Evolutionary conservation across 2,113 vertebrate species (phyloP).

Genomic region (Sebastes schlegelii): DNA sequence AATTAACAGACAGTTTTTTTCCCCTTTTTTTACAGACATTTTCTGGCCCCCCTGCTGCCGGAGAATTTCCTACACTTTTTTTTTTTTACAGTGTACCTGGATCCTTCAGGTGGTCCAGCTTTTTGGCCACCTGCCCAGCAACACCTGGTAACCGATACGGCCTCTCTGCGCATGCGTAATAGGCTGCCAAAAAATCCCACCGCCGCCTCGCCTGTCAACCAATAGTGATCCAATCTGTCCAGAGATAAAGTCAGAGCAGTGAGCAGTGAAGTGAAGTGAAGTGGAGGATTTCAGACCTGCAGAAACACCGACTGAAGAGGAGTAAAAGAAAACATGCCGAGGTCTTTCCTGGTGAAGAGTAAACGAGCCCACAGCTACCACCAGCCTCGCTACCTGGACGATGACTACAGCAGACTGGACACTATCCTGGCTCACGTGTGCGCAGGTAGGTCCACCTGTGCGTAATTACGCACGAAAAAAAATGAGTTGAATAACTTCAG

Average conservation of each 20-base stretch:
- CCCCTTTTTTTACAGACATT: no score
- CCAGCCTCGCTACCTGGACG: slow-evolving; percentile 90
- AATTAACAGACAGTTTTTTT: no score
- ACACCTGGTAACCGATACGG: slow-evolving; percentile 88
- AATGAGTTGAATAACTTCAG: neutral
- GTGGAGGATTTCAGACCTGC: slow-evolving; percentile 36
- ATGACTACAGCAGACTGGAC: slow-evolving; percentile 85
- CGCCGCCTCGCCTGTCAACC: slow-evolving; percentile 66
- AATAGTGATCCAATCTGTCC: slow-evolving; percentile 71
- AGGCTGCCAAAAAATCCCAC: slow-evolving; percentile 70
- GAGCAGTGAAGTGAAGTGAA: slow-evolving; percentile 36
- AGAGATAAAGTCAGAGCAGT: slow-evolving; percentile 74
- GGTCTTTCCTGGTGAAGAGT: slow-evolving; percentile 98
- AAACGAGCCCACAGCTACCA: slow-evolving; percentile 99
- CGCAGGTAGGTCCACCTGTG: slow-evolving; percentile 85
- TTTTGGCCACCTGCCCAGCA: slow-evolving; percentile 83
- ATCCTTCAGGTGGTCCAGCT: slow-evolving; percentile 25
- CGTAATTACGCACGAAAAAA: slow-evolving; percentile 56
- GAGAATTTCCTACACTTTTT: no score
- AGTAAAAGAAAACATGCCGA: slow-evolving; percentile 86
- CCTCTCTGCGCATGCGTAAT: slow-evolving; percentile 79
- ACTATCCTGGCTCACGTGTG: slow-evolving; percentile 84
- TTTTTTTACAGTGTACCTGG: no score
- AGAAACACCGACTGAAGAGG: neutral
- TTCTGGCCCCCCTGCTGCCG: no score